Evolutionary conservation across 1,140 invertebrate species (phyloP).

Genomic region (Brachionus angularis): DNA sequence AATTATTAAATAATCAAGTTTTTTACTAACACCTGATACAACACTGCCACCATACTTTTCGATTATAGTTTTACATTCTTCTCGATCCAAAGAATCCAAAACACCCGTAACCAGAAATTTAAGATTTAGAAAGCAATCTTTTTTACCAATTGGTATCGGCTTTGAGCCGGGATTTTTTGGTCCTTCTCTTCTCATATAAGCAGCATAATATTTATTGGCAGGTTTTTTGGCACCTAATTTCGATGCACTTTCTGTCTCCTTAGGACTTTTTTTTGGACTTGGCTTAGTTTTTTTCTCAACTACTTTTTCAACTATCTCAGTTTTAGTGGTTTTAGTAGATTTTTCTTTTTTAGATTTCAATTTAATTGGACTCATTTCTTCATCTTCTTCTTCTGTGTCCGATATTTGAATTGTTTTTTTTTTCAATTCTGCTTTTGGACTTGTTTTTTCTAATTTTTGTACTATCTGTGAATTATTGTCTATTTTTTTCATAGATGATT

Average conservation of each 20-base stretch:
- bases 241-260: not conserved
- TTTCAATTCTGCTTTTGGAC: not conserved
- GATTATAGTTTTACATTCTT: conserved; percentile 71
- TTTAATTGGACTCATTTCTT: conserved; percentile 47
- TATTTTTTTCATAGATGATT: not conserved
- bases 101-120: conserved; percentile 82
- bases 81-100: conserved; percentile 77
- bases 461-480: not conserved
- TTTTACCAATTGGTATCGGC: conserved; percentile 26
- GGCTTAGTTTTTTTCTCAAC: not conserved
- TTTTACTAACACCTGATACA: conserved; percentile 69
- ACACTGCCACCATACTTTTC: conserved; percentile 75
- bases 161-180: conserved; percentile 7
- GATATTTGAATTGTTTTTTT: conserved; percentile 44
- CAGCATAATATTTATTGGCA: conserved; percentile 23
- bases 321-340: conserved; percentile 1
- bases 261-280: not conserved
- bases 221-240: conserved; percentile 4
- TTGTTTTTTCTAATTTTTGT: conserved; percentile 27
- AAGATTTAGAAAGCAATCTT: conserved; percentile 68
- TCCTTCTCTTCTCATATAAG: conserved; percentile 26
- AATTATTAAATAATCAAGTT: conserved; percentile 74
- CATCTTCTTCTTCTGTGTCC: conserved; percentile 43
- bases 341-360: conserved; percentile 45
- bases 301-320: not conserved